Evolutionary conservation across 2,888 invertebrate species (phyloP).

Genomic region (Drosophila lutescens): DNA sequence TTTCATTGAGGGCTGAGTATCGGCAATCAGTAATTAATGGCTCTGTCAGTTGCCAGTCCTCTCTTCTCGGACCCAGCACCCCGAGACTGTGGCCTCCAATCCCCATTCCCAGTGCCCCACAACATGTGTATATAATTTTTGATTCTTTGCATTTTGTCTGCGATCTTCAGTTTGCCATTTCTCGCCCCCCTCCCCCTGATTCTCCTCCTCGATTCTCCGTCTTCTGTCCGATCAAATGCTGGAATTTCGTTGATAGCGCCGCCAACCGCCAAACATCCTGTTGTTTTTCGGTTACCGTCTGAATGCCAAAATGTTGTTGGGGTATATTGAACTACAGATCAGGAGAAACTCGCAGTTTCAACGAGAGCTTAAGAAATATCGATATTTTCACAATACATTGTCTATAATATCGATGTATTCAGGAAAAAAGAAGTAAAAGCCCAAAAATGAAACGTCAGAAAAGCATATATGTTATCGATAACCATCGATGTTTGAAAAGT

Average conservation of each 20-base stretch:
- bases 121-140: constrained; percentile 59
- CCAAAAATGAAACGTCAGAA: too few species aligned
- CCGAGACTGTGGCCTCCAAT: not conserved
- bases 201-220: constrained; percentile 5
- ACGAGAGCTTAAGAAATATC: too few species aligned
- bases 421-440: too few species aligned
- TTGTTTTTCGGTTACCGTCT: constrained; percentile 47
- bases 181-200: not conserved
- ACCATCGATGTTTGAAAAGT: too few species aligned
- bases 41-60: constrained; percentile 60
- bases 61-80: not conserved
- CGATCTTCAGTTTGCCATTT: constrained; percentile 52
- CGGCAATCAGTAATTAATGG: constrained; percentile 78
- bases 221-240: constrained; percentile 67
- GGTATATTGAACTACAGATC: not conserved
- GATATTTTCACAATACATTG: too few species aligned
- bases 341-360: too few species aligned
- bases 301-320: not conserved
- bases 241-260: constrained; percentile 79
- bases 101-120: constrained; percentile 18
- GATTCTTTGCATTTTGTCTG: constrained; percentile 75
- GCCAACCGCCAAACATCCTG: constrained; percentile 73
- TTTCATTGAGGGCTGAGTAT: constrained; percentile 68
- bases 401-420: too few species aligned
- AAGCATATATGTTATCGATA: too few species aligned